Evolutionary conservation across 2,888 invertebrate species (phyloP).

Genomic region (Pimpla rufipes): DNA sequence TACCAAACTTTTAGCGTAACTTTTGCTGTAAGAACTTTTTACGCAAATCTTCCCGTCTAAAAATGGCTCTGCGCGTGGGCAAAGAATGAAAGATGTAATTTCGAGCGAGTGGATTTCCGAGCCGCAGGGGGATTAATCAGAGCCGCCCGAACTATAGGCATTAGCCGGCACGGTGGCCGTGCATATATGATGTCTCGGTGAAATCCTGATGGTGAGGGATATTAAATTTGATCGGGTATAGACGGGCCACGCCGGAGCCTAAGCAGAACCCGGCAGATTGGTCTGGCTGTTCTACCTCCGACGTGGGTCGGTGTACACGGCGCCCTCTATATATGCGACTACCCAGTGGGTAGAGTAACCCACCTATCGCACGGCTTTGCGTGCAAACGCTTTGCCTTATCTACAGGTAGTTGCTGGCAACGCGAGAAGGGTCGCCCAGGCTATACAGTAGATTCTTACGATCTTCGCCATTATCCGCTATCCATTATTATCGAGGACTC

Average conservation of each 20-base stretch:
- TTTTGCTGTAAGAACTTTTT: too few relatives aligned
- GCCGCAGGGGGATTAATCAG: not conserved
- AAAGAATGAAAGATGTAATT: not conserved
- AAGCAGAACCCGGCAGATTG: slow-evolving; percentile 28
- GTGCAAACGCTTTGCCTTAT: slow-evolving; percentile 55
- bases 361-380: slow-evolving; percentile 15
- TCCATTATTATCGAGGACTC: slow-evolving; percentile 63
- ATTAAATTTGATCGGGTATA: slow-evolving; percentile 48
- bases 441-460: slow-evolving; percentile 53
- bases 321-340: not conserved
- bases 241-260: slow-evolving; percentile 34
- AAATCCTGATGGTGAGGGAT: slow-evolving; percentile 25
- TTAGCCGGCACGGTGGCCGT: not conserved
- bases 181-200: slow-evolving; percentile 8
- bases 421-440: not conserved
- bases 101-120: not conserved
- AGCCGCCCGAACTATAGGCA: not conserved
- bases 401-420: slow-evolving; percentile 57
- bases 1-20: too few relatives aligned
- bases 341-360: not conserved
- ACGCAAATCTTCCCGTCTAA: too few relatives aligned
- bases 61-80: too few relatives aligned
- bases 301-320: not conserved
- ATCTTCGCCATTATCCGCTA: slow-evolving; percentile 58
- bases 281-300: slow-evolving; percentile 31